A percentile compares a stretch with the other conserved stretches of the same genome.
Evolutionary conservation across 2,797 vertebrate genomes (phyloP).

Genomic region (Propithecus perrieri): DNA sequence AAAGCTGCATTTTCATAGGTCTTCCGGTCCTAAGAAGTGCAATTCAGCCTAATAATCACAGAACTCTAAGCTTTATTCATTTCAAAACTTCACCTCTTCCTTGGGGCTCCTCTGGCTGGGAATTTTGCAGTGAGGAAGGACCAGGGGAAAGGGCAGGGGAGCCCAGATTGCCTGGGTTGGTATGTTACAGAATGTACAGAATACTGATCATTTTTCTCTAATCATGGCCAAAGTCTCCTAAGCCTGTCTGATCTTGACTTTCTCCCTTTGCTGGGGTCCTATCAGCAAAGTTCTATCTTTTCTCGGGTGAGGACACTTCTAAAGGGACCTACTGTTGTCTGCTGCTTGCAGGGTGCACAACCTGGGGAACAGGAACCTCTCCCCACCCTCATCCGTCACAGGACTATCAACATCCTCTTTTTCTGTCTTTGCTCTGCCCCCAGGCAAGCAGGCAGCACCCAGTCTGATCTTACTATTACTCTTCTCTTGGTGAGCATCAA

Average conservation of each 20-base stretch:
- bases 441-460: background rate
- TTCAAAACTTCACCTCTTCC: background rate
- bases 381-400: too few relatives aligned
- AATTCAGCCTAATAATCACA: background rate
- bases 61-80: background rate
- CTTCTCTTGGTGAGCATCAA: background rate
- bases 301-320: too few relatives aligned
- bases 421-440: background rate
- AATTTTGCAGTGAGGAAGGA: background rate
- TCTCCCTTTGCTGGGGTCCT: background rate
- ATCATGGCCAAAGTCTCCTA: too few relatives aligned
- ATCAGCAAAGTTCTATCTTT: too few relatives aligned
- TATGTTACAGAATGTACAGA: accelerated
- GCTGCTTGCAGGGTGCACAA: background rate
- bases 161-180: accelerated
- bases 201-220: background rate
- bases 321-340: background rate
- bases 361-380: background rate
- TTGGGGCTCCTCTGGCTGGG: background rate
- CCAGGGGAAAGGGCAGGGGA: background rate
- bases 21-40: background rate
- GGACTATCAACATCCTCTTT: background rate
- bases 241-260: background rate
- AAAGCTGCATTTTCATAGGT: background rate
- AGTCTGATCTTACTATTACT: background rate